Base-by-base conservation (phyloP, 2,888 invertebrate species). In the Stenurella melanura region DNA sequence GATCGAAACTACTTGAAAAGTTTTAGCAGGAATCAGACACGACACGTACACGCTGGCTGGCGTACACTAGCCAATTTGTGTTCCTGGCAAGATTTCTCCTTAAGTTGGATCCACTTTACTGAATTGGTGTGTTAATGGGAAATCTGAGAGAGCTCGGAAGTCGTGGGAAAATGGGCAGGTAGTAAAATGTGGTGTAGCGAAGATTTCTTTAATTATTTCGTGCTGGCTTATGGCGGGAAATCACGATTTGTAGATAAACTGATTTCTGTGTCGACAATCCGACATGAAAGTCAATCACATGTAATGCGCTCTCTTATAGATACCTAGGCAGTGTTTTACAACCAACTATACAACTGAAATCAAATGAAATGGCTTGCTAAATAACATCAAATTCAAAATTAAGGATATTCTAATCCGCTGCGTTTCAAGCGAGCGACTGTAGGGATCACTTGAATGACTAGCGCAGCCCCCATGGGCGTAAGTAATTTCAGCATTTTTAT, bases 1-100 rank as follows among this genome's bases (percentile, higher is more conserved):
- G 34, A 34, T 63, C 61, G 61, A 18, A 63, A 63, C 61, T 63
- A 63, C 17, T 63, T 63, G 30, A 34, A 34, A 61, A 63, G 61
- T 63, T 63, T 30, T 9, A 30, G 10, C 61, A 63, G 61, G 61
- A 63, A 30, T 63, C 61, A 21, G 15, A 38, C 18, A 42, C 18
- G 42, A 64, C 64, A 21, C 64, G 64, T 42, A 19, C 64, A 18
- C 64, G 18, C 50, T 15, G n/a, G 18, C 50, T 15, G n/a, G n/a
- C 15, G 15, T n/a, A 50, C 50, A 50, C 50, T 50, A 15, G 50
- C 50, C 50, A 50, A 50, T 50, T 50, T 50, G 50, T 50, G 50
- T 50, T 50, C n/a, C 50, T n/a, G 50, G 50, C 50, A n/a, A 50
- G 50, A 50, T 50, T 50, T 50, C 50, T 50, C 50, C n/a, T 50